Percentiles rank a stretch among this genome's conserved stretches.
phyloP scores from a whole-genome alignment of 2,113 vertebrate species.

The Larimichthys crocea region DNA sequence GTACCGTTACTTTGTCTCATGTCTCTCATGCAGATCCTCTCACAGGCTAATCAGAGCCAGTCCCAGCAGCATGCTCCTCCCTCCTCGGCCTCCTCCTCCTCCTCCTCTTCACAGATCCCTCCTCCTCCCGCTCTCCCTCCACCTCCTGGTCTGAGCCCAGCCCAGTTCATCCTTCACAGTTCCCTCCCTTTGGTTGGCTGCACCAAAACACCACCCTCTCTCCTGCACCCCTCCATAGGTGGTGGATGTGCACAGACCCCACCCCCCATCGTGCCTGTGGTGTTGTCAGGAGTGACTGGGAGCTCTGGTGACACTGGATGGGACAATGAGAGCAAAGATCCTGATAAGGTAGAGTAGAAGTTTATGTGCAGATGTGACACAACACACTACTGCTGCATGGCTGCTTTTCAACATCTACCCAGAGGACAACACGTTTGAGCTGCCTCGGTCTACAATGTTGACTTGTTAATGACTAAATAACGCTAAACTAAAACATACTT shows the following conservation, averaged over 20 bases:
- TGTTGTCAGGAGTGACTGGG: constrained; percentile 69
- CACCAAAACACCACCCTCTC: constrained; percentile 88
- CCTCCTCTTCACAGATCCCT: constrained; percentile 82
- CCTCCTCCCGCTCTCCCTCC: constrained; percentile 81
- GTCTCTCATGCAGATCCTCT: constrained; percentile 86
- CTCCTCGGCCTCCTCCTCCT: constrained; percentile 68
- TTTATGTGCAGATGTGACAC: not conserved
- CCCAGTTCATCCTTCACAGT: constrained; percentile 89
- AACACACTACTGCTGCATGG: not conserved
- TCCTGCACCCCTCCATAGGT: constrained; percentile 82
- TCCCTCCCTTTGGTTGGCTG: constrained; percentile 88
- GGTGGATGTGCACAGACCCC: constrained; percentile 85
- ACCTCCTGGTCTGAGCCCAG: constrained; percentile 75
- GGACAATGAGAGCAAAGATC: constrained; percentile 85
- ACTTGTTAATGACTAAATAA: not conserved
- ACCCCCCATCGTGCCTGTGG: constrained; percentile 71
- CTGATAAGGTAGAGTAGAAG: constrained; percentile 80
- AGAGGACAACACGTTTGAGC: not conserved
- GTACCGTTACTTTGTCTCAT: constrained; percentile 1
- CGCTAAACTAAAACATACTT: too few species aligned
- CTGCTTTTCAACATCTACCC: not conserved
- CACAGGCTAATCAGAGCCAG: constrained; percentile 88
- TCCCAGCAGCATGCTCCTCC: constrained; percentile 76
- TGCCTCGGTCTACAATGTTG: not conserved
- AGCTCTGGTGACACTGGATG: constrained; percentile 74